Evolutionary conservation across 1,140 invertebrate species (phyloP).

Genomic region (Andricus grossulariae): DNA sequence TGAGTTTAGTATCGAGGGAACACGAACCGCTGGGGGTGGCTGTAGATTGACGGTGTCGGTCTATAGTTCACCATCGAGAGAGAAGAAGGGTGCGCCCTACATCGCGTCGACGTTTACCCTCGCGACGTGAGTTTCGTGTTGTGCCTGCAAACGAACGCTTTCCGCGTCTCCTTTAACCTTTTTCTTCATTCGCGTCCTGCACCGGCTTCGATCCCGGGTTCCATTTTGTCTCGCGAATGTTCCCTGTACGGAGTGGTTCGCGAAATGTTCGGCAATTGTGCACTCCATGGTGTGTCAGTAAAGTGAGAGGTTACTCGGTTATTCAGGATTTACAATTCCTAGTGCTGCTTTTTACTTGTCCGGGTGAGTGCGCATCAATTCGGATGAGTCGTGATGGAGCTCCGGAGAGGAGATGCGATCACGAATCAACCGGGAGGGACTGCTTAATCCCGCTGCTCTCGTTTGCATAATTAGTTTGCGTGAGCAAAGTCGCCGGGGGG

Average conservation of each 20-base stretch:
- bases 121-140: slow-evolving; percentile 46
- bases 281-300: background rate
- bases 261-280: slow-evolving; percentile 45
- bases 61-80: slow-evolving; percentile 51
- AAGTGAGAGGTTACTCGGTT: background rate
- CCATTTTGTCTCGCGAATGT: slow-evolving; percentile 28
- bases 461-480: slow-evolving; percentile 58
- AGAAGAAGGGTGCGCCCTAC: slow-evolving; percentile 71
- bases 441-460: slow-evolving; percentile 51
- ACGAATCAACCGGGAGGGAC: slow-evolving; percentile 58
- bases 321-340: background rate
- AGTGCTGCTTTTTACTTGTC: background rate
- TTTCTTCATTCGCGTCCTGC: slow-evolving; percentile 1
- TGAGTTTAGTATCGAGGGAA: slow-evolving; percentile 55
- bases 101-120: slow-evolving; percentile 51
- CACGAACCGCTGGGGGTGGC: slow-evolving; percentile 43
- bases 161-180: background rate
- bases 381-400: background rate
- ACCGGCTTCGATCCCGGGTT: background rate
- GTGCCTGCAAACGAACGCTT: slow-evolving; percentile 33
- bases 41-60: slow-evolving; percentile 56
- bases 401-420: slow-evolving; percentile 38
- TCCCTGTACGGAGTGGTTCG: background rate
- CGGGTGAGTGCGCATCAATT: background rate
- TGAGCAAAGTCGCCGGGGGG: slow-evolving; percentile 32